Conservation (phyloP, 2,888 invertebrate genomes). For the Acleris sparsana region DNA sequence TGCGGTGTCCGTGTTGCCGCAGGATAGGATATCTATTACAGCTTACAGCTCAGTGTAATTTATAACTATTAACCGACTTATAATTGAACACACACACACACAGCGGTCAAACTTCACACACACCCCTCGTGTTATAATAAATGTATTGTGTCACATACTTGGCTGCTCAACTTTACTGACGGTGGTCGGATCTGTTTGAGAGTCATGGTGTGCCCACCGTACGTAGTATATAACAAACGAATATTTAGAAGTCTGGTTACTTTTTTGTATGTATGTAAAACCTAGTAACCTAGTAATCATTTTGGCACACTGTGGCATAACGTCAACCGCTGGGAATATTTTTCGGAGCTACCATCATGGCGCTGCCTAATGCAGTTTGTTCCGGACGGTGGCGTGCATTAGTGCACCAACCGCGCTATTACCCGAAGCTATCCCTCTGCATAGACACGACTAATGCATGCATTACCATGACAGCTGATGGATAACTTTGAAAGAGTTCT, state of each 20-base stretch:
- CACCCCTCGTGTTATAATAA: too few species aligned
- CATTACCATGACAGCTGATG: slow-evolving; percentile 13
- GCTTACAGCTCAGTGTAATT: background rate
- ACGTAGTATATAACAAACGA: too few species aligned
- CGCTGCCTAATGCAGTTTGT: slow-evolving; percentile 34
- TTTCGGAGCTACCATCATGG: slow-evolving; percentile 13
- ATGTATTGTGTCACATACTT: too few species aligned
- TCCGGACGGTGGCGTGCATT: slow-evolving; percentile 17
- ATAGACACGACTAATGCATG: slow-evolving; percentile 15
- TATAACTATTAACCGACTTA: too few species aligned
- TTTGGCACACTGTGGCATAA: slow-evolving; percentile 1
- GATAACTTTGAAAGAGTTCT: slow-evolving; percentile 3
- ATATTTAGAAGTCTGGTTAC: too few species aligned
- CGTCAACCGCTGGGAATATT: slow-evolving; percentile 36
- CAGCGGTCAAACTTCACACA: too few species aligned
- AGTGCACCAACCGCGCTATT: slow-evolving; percentile 18
- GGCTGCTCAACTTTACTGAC: too few species aligned
- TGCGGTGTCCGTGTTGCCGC: background rate
- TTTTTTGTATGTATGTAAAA: too few species aligned
- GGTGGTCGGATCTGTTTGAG: too few species aligned
- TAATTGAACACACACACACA: too few species aligned
- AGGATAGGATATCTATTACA: slow-evolving; percentile 3
- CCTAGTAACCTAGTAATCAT: background rate
- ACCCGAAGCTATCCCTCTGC: slow-evolving; percentile 5
- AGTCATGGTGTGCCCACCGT: too few species aligned